These are phyloP conservation scores for Acrossocheilus fasciatus DNA, from an alignment of 2,797 vertebrate genomes.

Conservation along the genomic window DNA sequence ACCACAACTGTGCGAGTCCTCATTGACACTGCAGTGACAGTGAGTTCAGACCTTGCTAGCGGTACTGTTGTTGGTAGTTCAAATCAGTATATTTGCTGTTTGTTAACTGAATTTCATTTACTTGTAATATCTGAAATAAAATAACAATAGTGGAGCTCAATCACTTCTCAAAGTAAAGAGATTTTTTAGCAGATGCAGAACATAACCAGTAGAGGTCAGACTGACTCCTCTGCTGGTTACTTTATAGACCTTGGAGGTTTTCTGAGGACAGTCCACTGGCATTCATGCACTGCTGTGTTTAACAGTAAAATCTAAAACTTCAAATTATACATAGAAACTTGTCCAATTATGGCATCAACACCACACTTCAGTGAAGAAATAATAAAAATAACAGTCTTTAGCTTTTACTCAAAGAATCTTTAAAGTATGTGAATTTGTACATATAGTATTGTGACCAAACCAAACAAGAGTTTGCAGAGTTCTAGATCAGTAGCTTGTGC, in stretches of 20 bases:
- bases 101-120: not conserved
- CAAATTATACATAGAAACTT: not conserved
- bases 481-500: not conserved
- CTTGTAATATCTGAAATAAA: not conserved
- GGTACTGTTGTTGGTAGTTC: not conserved
- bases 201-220: conserved; percentile 58
- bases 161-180: not conserved
- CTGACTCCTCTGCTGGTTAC: conserved; percentile 26
- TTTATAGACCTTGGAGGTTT: not conserved
- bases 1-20: not conserved
- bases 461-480: not conserved
- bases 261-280: not conserved
- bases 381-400: not conserved
- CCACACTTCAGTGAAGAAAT: not conserved
- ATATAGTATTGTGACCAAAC: not conserved
- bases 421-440: not conserved
- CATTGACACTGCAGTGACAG: not conserved
- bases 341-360: not conserved
- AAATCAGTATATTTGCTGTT: not conserved
- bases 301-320: not conserved
- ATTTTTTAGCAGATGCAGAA: conserved; percentile 4
- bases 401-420: not conserved
- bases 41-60: not conserved
- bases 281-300: not conserved
- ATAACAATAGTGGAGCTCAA: not conserved